Conservation (phyloP, 2,888 invertebrate species). For the Rhimphoctona megacephalus region DNA sequence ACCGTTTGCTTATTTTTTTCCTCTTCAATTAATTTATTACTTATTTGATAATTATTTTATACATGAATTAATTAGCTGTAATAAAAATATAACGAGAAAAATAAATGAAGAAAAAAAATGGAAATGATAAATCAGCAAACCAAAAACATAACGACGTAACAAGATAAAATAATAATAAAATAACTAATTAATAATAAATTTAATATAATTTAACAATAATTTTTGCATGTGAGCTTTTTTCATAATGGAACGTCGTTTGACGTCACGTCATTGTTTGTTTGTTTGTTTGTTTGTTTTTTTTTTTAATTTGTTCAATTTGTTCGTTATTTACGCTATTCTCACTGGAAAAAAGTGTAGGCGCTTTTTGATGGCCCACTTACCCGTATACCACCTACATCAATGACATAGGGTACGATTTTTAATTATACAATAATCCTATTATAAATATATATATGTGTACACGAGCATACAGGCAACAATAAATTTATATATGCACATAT, state of each 20-base stretch:
- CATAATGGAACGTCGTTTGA: constrained; percentile 20
- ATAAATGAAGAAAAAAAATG: background rate
- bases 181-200: constrained; percentile 20
- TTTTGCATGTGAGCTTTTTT: constrained; percentile 26
- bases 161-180: constrained; percentile 13
- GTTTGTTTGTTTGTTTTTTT: constrained; percentile 13
- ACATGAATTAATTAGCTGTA: background rate
- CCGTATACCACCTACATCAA: constrained; percentile 71
- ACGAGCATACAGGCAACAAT: constrained; percentile 49
- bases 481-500: constrained; percentile 30
- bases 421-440: constrained; percentile 31
- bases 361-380: constrained; percentile 70
- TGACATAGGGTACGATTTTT: constrained; percentile 65
- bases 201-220: constrained; percentile 36
- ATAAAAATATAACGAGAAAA: background rate
- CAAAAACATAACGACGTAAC: background rate
- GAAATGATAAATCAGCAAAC: background rate
- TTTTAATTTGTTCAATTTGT: constrained; percentile 35
- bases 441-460: constrained; percentile 19
- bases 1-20: constrained; percentile 47
- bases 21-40: constrained; percentile 31
- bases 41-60: constrained; percentile 37
- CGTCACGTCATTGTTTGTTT: background rate
- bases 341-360: constrained; percentile 69
- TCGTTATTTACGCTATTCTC: constrained; percentile 63